phyloP scores from a whole-genome alignment of 2,888 invertebrate species.

The Standfussiana lucernea region DNA sequence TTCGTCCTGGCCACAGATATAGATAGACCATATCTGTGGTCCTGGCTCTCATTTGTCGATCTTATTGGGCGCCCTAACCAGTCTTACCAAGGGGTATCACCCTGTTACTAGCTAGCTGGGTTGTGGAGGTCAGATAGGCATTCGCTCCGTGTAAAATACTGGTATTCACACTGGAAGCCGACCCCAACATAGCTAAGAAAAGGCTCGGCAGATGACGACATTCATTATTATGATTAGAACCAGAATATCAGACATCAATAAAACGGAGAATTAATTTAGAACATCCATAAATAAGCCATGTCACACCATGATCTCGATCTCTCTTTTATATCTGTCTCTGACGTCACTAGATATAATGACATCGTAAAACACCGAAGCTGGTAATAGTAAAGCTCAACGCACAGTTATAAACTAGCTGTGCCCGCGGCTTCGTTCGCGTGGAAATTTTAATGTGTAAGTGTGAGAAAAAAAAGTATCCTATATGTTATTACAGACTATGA shows the following conservation, averaged over 20 bases:
- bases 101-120: background rate
- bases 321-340: constrained; percentile 39
- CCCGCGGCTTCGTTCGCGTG: too few relatives aligned
- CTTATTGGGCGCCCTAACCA: background rate
- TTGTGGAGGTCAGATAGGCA: background rate
- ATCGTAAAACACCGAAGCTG: constrained; percentile 28
- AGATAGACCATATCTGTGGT: too few relatives aligned
- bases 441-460: too few relatives aligned
- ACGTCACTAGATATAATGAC: constrained; percentile 43
- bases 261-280: constrained; percentile 14
- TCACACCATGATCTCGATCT: constrained; percentile 24
- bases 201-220: background rate
- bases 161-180: background rate
- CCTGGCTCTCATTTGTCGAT: background rate
- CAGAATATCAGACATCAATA: constrained; percentile 14
- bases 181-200: background rate
- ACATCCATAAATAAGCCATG: constrained; percentile 35
- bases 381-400: background rate
- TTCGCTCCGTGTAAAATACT: background rate
- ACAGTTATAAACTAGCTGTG: background rate
- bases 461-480: too few relatives aligned
- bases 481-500: too few relatives aligned
- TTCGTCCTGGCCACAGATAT: background rate
- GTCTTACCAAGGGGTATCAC: background rate
- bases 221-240: constrained; percentile 14